Evolutionary conservation across 2,888 invertebrate genomes (phyloP), one percentile per base, ranked within the genome.

Genomic region (Callyntrura sp.): DNA sequence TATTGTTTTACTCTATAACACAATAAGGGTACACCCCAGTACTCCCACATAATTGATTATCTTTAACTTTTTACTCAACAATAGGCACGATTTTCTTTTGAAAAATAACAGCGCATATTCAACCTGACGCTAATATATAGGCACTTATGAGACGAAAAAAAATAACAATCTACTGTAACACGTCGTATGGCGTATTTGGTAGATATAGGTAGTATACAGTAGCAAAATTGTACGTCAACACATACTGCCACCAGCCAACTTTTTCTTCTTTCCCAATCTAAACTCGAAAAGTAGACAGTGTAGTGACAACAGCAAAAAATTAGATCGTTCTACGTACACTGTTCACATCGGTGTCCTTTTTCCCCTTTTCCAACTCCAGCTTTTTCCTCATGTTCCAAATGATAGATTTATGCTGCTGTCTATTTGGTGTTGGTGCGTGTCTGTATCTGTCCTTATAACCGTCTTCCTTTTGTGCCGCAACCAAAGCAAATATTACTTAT

Each of bases 321-420:
- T 79, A 55, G 17, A 0, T 57, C 23, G 28, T 57, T 79, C 35
- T 55, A 20, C 17, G 11, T 11, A 23, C 23, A 48, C 11, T 81
- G 45, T 70, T 55, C 28, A 17, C 9, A 51, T 11, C n/a, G 25
- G 28, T 20, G 60, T 43, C 11, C 17, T n/a, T 0, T 55, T 51
- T 83, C 65, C 25, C 5, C 45, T 14, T 55, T 65, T 51, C 45
- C 20, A 12, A 12, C 68, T 83, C 25, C 23, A 76, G 60, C 60
- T 85, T 85, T 85, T 76, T 62, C 35, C 9, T 48, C 62, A n/a
- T 51, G 65, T 78, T 78, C 79, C 35, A 48, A 68, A 68, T 79
- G 85, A 78, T 78, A 85, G 85, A 85, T 85, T 85, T 85, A 85
- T 85, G 85, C 65, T 45, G 70, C n/a, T 85, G 43, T 60, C 48